A percentile compares a stretch with the other conserved stretches of the same genome.
Evolutionary conservation across 2,888 invertebrate species (phyloP).

Genomic region (Furcula furcula): DNA sequence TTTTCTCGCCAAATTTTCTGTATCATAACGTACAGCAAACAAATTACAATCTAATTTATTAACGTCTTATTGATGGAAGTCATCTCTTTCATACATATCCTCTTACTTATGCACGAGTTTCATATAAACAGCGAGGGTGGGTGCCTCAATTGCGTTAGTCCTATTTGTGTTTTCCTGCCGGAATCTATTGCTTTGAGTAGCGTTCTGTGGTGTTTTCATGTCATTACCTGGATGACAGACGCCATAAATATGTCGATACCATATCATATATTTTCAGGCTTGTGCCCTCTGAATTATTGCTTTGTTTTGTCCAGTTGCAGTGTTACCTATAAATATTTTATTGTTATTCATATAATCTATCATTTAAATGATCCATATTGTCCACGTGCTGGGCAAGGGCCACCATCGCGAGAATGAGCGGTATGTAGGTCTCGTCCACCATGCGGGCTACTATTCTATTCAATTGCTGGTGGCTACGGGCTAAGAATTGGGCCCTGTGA

Average conservation of each 20-base stretch:
- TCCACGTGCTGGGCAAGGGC: no score
- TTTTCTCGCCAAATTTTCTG: no score
- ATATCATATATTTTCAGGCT: slow-evolving; percentile 58
- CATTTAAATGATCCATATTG: no score
- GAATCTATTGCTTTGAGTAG: slow-evolving; percentile 55
- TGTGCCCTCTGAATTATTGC: slow-evolving; percentile 42
- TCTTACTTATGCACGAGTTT: slow-evolving; percentile 60
- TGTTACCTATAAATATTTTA: not conserved
- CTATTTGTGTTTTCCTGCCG: slow-evolving; percentile 63
- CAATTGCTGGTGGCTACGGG: no score
- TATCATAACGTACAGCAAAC: slow-evolving; percentile 5
- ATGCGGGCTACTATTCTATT: no score
- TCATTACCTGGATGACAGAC: slow-evolving; percentile 77
- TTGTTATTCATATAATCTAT: no score
- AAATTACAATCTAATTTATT: slow-evolving; percentile 46
- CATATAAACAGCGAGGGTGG: slow-evolving; percentile 38
- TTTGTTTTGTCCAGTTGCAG: slow-evolving; percentile 32
- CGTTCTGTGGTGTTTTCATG: slow-evolving; percentile 73
- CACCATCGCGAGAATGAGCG: no score
- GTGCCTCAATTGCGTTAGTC: slow-evolving; percentile 56
- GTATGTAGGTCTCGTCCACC: no score
- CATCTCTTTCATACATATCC: slow-evolving; percentile 37
- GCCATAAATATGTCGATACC: slow-evolving; percentile 74
- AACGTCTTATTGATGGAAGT: slow-evolving; percentile 44
- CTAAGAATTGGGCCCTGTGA: no score